Percentiles rank a stretch among this genome's conserved stretches.
Conservation (phyloP, 2,113 vertebrate species). For the Seriola dumerili region DNA sequence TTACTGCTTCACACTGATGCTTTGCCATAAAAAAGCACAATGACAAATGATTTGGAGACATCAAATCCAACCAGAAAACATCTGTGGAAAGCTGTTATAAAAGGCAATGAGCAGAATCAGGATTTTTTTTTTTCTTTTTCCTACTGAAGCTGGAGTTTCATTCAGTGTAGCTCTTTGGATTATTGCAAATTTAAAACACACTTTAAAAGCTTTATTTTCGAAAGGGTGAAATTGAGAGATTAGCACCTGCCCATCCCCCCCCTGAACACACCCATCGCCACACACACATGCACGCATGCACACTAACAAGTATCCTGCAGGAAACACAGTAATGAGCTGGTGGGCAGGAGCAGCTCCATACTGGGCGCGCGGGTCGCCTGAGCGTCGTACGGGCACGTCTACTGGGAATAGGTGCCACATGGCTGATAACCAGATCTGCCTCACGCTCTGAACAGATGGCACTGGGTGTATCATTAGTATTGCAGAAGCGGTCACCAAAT, state of each 20-base stretch:
- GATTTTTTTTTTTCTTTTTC: background rate
- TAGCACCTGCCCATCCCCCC: background rate
- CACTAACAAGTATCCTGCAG: background rate
- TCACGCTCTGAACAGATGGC: slow-evolving; percentile 64
- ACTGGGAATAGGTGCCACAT: slow-evolving; percentile 58
- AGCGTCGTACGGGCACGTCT: slow-evolving; percentile 25
- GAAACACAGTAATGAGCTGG: slow-evolving; percentile 27
- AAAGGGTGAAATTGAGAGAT: background rate
- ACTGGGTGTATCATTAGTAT: slow-evolving; percentile 42
- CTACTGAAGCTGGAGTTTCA: background rate
- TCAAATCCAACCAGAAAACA: background rate
- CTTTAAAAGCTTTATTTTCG: background rate
- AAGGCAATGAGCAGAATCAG: background rate
- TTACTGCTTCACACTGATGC: slow-evolving; percentile 15
- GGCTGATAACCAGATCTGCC: slow-evolving; percentile 53
- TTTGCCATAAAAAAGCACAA: slow-evolving; percentile 7
- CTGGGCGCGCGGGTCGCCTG: slow-evolving; percentile 17
- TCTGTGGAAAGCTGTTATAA: background rate
- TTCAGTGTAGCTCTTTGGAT: background rate
- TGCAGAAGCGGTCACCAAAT: slow-evolving; percentile 50
- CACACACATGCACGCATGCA: background rate
- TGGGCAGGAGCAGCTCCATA: slow-evolving; percentile 7
- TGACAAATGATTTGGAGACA: background rate
- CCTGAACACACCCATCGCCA: background rate
- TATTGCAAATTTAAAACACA: slow-evolving; percentile 1